These are phyloP conservation scores for Melanotaenia pygmaea DNA, from an alignment of 2,797 vertebrate genomes.

Conservation along the genomic window DNA sequence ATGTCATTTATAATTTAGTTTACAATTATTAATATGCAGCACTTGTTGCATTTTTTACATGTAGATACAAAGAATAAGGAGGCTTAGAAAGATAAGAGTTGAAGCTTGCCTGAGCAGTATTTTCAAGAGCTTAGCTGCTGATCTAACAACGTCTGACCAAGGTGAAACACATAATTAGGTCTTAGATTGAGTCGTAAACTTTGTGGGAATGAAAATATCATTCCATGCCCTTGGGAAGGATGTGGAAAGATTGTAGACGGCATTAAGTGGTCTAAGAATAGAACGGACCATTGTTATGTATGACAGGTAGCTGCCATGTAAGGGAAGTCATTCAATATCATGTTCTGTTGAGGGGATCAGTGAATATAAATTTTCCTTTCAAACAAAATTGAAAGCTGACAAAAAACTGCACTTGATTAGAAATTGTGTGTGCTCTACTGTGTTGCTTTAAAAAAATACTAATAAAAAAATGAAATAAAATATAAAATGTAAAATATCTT, in stretches of 20 bases:
- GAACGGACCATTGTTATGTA: slow-evolving; percentile 48
- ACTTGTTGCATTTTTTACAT: background rate
- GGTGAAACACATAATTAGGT: slow-evolving; percentile 55
- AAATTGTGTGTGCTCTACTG: background rate
- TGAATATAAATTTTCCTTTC: background rate
- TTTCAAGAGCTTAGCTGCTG: slow-evolving; percentile 21
- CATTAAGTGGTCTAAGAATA: slow-evolving; percentile 63
- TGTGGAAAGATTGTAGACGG: slow-evolving; percentile 37
- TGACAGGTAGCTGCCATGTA: slow-evolving; percentile 24
- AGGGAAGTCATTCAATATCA: slow-evolving; percentile 35
- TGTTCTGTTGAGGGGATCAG: background rate
- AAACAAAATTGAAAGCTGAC: background rate
- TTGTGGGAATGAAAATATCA: slow-evolving; percentile 23
- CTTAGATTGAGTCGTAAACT: slow-evolving; percentile 15
- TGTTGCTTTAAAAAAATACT: background rate
- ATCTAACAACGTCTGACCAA: slow-evolving; percentile 35
- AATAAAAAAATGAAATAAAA: too few species aligned
- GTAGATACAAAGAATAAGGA: slow-evolving; percentile 5
- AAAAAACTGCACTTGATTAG: background rate
- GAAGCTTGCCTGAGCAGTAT: slow-evolving; percentile 19
- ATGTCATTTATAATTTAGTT: background rate
- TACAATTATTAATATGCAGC: background rate
- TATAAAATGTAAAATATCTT: background rate
- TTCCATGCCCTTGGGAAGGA: slow-evolving; percentile 47
- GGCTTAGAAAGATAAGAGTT: slow-evolving; percentile 12